phyloP scores from a whole-genome alignment of 1,140 invertebrate genomes.

The Plodia interpunctella region DNA sequence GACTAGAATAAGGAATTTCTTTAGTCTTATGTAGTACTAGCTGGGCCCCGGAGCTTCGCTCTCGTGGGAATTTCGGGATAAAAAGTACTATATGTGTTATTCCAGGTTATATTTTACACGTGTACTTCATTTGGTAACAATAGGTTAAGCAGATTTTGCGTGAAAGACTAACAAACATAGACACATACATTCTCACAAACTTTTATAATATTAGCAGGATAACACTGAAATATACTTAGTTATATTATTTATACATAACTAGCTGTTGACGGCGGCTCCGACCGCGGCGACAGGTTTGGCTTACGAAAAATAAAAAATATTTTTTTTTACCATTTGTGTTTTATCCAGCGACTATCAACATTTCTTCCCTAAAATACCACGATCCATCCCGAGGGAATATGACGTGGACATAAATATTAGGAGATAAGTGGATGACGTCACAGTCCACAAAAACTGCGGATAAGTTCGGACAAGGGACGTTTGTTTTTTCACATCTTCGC shows the following conservation, averaged over 20 bases:
- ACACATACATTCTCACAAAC: neutral
- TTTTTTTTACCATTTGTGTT: too few species aligned
- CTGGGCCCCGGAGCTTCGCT: neutral
- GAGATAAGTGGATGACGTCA: slow-evolving; percentile 39
- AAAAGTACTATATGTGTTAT: neutral
- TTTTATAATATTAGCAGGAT: too few species aligned
- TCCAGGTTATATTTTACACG: too few species aligned
- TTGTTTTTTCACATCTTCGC: slow-evolving; percentile 38
- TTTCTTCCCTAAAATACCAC: neutral
- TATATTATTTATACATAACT: neutral
- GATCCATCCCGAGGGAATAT: slow-evolving; percentile 2
- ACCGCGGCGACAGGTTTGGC: too few species aligned
- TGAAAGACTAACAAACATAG: neutral
- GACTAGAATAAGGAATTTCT: slow-evolving; percentile 5
- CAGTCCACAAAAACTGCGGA: slow-evolving; percentile 31
- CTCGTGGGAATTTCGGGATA: too few species aligned
- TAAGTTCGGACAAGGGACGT: slow-evolving; percentile 25
- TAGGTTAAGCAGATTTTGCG: neutral
- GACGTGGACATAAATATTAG: slow-evolving; percentile 19
- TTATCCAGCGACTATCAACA: neutral
- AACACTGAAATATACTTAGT: too few species aligned
- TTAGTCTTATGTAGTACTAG: slow-evolving; percentile 14
- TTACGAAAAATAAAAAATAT: too few species aligned
- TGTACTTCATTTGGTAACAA: too few species aligned
- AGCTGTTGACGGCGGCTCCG: too few species aligned